Base-by-base conservation (phyloP, 2,113 vertebrate genomes). In the Xenopus borealis region DNA sequence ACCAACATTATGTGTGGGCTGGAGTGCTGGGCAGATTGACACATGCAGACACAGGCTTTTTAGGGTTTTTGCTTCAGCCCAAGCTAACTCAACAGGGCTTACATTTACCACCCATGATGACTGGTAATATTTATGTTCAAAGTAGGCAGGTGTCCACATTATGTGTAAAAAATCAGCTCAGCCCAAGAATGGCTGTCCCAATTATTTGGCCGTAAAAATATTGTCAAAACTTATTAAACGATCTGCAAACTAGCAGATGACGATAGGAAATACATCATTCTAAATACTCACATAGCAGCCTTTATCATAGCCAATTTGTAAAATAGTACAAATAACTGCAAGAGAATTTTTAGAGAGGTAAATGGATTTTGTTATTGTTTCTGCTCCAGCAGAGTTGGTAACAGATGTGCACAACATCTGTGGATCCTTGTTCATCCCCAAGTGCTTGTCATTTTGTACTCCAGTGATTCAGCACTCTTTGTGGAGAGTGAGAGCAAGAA, bases 391-490 rank as follows among this genome's bases (percentile, higher is more conserved):
- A n/a, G 44, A 6, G 12, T 52, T 19, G 23, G 45, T 72, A 72
- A 62, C 69, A 72, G 57, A 72, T 72, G 58, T 46, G 19, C 30
- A 20, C 50, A 33, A 72, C 69, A 72, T 72, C 69, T 72, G 69
- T 50, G 62, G 69, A 9, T 46, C 47, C 45, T 62, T 72, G 57
- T 50, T 72, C 69, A 50, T 50, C 14, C 20, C 23, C 27, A 62
- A 50, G 16, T n/a, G 18, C 19, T 61, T 40, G 33, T 72, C 33
- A 45, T 50, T 50, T 71, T 62, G 8, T 62, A 13, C 20, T 16
- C 44, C 44, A 44, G n/a, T 47, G 27, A 50, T 62, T 62, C 58
- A 20, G 45, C 55, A 61, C 20, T 23, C 17, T 16, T 62, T 18
- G 16, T 20, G 8, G 33, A 62, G 14, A 50, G 23, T 27, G 23